Percentiles rank a stretch among this genome's conserved stretches.
These are phyloP conservation scores for Ephestia elutella DNA, from an alignment of 1,140 invertebrate species.

Conservation along the genomic window DNA sequence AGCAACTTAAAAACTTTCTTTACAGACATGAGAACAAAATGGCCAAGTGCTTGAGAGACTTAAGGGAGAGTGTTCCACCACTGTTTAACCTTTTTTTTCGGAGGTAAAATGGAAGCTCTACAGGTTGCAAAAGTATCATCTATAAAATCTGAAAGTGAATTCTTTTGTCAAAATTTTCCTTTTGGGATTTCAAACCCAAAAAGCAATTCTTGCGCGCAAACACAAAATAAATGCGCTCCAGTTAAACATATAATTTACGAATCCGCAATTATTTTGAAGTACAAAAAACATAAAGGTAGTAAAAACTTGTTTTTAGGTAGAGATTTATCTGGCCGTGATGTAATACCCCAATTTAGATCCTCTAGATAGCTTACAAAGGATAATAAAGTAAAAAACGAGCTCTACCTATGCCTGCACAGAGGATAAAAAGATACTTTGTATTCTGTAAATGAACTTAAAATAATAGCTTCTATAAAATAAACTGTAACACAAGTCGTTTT, in stretches of 20 bases:
- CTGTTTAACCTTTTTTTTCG: too few relatives aligned
- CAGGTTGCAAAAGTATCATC: too few relatives aligned
- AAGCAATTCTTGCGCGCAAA: background rate
- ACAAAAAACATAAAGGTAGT: background rate
- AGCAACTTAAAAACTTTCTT: too few relatives aligned
- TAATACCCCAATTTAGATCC: slow-evolving; percentile 5
- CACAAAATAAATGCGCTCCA: background rate
- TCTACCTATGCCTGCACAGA: background rate
- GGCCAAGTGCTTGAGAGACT: too few relatives aligned
- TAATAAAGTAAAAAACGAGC: background rate
- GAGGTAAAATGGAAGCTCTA: too few relatives aligned
- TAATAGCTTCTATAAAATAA: too few relatives aligned
- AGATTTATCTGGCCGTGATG: background rate
- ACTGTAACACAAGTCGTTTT: too few relatives aligned
- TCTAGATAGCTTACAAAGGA: background rate
- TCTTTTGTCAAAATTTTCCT: too few relatives aligned
- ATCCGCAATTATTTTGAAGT: background rate
- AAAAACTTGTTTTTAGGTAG: background rate
- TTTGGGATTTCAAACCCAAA: too few relatives aligned
- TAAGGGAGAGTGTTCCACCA: too few relatives aligned
- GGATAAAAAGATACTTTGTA: background rate
- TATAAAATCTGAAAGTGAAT: too few relatives aligned
- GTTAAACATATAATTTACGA: background rate
- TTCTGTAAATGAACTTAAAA: background rate
- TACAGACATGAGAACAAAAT: too few relatives aligned